These are phyloP conservation scores for Pseudorectes ferrugineus DNA, from an alignment of 2,113 vertebrate genomes.

Conservation along the genomic window DNA sequence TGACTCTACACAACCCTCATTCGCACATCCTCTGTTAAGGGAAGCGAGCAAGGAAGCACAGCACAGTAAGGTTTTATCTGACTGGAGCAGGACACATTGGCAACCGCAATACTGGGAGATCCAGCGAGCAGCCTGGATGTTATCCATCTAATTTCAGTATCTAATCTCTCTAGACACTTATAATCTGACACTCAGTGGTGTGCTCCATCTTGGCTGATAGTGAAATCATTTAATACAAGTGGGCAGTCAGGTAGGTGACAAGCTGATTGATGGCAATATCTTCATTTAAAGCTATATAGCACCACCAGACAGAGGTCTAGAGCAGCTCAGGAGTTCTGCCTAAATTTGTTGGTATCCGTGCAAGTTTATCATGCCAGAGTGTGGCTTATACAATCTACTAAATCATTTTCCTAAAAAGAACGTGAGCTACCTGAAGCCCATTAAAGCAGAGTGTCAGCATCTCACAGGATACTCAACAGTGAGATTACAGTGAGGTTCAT, in stretches of 20 bases:
- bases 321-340: not conserved
- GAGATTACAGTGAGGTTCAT: not conserved
- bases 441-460: not conserved
- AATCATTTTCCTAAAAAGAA: not conserved
- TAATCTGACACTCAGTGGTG: constrained; percentile 52
- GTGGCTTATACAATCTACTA: not conserved
- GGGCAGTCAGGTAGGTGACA: constrained; percentile 57
- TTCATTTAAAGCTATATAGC: constrained; percentile 6
- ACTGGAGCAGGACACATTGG: not conserved
- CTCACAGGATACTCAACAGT: not conserved
- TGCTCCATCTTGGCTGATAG: constrained; percentile 56
- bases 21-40: not conserved
- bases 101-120: not conserved
- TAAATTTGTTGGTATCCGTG: not conserved
- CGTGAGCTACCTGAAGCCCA: not conserved
- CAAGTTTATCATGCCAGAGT: not conserved
- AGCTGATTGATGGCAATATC: constrained; percentile 39
- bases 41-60: fast-evolving
- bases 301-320: not conserved
- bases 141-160: constrained; percentile 55
- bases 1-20: not conserved
- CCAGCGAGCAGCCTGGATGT: not conserved
- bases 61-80: not conserved
- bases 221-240: constrained; percentile 59
- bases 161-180: constrained; percentile 60